phyloP scores from a whole-genome alignment of 2,888 invertebrate species.

The Thereva unica region DNA sequence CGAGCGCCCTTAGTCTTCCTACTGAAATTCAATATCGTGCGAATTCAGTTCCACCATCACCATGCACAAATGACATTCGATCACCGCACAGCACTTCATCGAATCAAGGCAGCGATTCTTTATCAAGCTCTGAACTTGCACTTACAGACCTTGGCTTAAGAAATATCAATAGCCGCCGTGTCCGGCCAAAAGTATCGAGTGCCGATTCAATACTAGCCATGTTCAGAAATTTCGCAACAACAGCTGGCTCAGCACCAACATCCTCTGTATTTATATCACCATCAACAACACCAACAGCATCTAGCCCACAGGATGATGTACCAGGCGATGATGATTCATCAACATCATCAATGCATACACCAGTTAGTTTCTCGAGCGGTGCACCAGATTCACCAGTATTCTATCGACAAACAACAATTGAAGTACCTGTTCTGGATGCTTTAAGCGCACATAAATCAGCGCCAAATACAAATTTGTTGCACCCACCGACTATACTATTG shows the following conservation, averaged over 20 bases:
- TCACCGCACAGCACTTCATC: constrained; percentile 72
- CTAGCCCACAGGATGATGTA: constrained; percentile 74
- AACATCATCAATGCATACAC: constrained; percentile 68
- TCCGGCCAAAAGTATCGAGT: constrained; percentile 68
- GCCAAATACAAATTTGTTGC: constrained; percentile 63
- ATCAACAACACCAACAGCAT: constrained; percentile 74
- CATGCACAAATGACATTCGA: constrained; percentile 65
- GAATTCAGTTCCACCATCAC: constrained; percentile 67
- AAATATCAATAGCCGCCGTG: constrained; percentile 48
- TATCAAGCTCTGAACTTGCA: constrained; percentile 73
- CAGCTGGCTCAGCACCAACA: constrained; percentile 62
- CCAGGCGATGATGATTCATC: constrained; percentile 72
- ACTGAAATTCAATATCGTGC: constrained; percentile 53
- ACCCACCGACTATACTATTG: constrained; percentile 75
- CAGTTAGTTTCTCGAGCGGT: constrained; percentile 65
- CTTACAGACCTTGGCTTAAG: constrained; percentile 65
- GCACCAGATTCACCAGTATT: constrained; percentile 67
- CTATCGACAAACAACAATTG: constrained; percentile 60
- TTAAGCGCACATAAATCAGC: constrained; percentile 66
- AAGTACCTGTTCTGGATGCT: constrained; percentile 69
- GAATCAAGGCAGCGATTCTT: constrained; percentile 76
- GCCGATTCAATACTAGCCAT: constrained; percentile 80
- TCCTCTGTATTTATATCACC: constrained; percentile 68
- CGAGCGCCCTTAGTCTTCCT: constrained; percentile 52
- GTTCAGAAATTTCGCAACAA: constrained; percentile 75